These are phyloP conservation scores for Hypomecis atomaria DNA, from an alignment of 2,888 invertebrate species.

Conservation along the genomic window DNA sequence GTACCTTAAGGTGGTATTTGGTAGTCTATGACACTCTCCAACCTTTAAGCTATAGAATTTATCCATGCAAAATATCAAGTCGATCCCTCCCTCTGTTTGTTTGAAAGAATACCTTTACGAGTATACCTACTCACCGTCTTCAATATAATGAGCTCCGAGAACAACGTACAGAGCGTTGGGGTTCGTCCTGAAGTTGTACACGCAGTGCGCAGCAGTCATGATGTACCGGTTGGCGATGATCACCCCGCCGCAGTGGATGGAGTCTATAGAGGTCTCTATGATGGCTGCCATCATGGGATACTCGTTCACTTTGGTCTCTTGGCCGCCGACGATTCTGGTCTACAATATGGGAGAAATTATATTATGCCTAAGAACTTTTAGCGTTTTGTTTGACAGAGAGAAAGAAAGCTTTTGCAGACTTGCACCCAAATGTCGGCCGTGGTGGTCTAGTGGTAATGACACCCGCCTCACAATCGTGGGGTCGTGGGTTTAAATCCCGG, in stretches of 20 bases:
- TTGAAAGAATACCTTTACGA: too few relatives aligned
- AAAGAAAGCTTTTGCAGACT: too few relatives aligned
- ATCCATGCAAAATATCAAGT: constrained; percentile 4
- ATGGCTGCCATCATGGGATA: constrained; percentile 27
- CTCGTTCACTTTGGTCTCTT: constrained; percentile 20
- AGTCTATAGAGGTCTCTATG: constrained; percentile 1
- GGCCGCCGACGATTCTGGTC: constrained; percentile 25
- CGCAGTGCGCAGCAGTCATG: constrained; percentile 16
- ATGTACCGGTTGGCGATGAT: constrained; percentile 2
- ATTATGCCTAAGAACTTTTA: too few relatives aligned
- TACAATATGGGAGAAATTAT: not conserved
- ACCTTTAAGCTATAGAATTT: constrained; percentile 21
- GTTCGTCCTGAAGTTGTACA: not conserved
- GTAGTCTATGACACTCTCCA: too few relatives aligned
- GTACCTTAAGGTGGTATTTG: too few relatives aligned
- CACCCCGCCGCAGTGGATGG: constrained; percentile 14
- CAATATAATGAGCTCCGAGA: constrained; percentile 3
- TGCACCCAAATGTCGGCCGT: too few relatives aligned
- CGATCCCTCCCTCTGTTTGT: too few relatives aligned
- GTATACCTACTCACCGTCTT: not conserved
- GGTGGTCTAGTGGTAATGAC: too few relatives aligned
- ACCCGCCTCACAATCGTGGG: too few relatives aligned
- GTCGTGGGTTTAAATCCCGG: too few relatives aligned
- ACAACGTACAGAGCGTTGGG: not conserved
- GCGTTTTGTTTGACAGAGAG: too few relatives aligned